Evolutionary conservation across 2,888 invertebrate species (phyloP).

Genomic region (Meghimatium bilineatum): DNA sequence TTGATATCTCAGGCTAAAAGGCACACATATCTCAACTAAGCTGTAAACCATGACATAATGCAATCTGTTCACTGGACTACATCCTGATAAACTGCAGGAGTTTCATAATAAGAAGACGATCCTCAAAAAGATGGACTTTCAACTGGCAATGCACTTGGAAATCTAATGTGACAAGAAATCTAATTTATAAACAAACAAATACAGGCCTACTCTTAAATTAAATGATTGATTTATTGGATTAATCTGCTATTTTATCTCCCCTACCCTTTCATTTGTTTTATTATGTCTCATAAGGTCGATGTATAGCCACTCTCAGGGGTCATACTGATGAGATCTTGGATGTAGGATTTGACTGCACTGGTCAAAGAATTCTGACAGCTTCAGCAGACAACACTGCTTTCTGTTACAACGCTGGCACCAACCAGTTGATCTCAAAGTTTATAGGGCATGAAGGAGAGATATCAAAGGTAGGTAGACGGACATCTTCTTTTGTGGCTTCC

Average conservation of each 20-base stretch:
- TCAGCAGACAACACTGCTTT: constrained; percentile 87
- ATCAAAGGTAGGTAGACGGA: constrained; percentile 70
- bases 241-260: neutral
- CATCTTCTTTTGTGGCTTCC: no score
- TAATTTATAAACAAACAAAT: no score
- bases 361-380: constrained; percentile 85
- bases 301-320: constrained; percentile 74
- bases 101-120: no score
- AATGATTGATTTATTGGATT: neutral
- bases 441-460: constrained; percentile 78
- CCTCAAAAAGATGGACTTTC: no score
- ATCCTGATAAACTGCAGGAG: no score
- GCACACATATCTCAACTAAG: no score
- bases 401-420: constrained; percentile 82
- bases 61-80: no score
- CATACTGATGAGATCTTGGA: constrained; percentile 83
- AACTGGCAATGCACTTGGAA: no score
- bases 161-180: no score
- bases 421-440: constrained; percentile 72
- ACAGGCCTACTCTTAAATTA: neutral
- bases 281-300: constrained; percentile 60
- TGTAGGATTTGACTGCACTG: constrained; percentile 86
- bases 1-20: no score
- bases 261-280: neutral
- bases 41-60: no score